These are phyloP conservation scores for Orchestia grillus DNA, from an alignment of 1,140 invertebrate genomes.

Conservation along the genomic window DNA sequence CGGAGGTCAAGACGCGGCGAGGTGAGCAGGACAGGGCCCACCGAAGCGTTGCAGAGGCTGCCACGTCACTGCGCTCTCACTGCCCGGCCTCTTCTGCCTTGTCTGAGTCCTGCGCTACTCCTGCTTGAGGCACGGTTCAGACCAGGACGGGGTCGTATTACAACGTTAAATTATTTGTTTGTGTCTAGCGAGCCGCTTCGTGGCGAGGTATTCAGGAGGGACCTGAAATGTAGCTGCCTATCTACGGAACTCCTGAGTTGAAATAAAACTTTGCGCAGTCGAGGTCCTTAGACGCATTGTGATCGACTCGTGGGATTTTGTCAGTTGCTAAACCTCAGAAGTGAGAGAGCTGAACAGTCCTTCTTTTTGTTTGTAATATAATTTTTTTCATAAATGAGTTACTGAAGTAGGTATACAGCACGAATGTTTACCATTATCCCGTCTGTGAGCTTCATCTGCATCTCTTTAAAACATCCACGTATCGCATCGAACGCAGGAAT, in stretches of 20 bases:
- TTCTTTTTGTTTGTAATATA: neutral
- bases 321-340: neutral
- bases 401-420: no score
- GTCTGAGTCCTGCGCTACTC: neutral
- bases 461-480: no score
- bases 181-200: neutral
- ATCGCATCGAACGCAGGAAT: no score
- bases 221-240: neutral
- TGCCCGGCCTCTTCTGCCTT: neutral
- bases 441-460: no score
- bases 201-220: neutral
- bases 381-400: neutral
- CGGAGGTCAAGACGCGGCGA: neutral
- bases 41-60: no score
- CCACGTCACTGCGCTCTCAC: no score
- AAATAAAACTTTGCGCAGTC: no score
- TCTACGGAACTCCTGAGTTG: no score
- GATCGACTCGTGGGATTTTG: neutral
- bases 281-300: neutral
- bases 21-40: no score
- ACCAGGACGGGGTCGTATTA: neutral
- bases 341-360: neutral
- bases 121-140: neutral
- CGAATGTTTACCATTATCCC: no score
- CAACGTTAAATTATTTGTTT: neutral